A percentile compares a stretch with the other conserved stretches of the same genome.
phyloP scores from a whole-genome alignment of 2,113 vertebrate species.

The Ahaetulla prasina region DNA sequence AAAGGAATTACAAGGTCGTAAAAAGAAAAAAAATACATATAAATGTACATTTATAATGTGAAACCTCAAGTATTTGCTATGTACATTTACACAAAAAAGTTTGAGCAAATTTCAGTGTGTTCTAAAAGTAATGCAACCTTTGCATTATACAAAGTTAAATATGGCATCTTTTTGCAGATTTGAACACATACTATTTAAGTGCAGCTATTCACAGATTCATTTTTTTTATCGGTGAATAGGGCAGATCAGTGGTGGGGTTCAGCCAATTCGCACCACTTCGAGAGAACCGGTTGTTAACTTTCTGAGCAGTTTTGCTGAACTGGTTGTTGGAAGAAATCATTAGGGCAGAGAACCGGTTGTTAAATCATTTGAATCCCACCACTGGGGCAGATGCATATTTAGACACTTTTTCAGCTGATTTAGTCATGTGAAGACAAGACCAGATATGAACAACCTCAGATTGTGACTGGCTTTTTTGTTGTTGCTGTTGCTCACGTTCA shows the following conservation, averaged over 20 bases:
- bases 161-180: background rate
- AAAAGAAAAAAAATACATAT: no score
- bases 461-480: background rate
- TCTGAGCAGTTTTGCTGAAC: no score
- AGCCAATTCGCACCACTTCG: no score
- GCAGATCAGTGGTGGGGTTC: no score
- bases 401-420: background rate
- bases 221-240: background rate
- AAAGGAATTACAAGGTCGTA: no score
- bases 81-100: background rate
- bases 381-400: background rate
- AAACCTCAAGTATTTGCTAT: conserved; percentile 1
- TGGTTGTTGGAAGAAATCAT: no score
- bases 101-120: background rate
- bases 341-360: no score
- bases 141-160: background rate
- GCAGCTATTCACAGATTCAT: background rate
- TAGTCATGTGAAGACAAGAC: background rate
- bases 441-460: background rate
- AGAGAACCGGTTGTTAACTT: no score
- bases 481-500: background rate
- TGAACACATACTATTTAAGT: background rate
- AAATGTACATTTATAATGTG: background rate
- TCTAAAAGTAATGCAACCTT: background rate
- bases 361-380: no score